Evolutionary conservation across 2,888 invertebrate species (phyloP).

Genomic region (Lissonota sp.): DNA sequence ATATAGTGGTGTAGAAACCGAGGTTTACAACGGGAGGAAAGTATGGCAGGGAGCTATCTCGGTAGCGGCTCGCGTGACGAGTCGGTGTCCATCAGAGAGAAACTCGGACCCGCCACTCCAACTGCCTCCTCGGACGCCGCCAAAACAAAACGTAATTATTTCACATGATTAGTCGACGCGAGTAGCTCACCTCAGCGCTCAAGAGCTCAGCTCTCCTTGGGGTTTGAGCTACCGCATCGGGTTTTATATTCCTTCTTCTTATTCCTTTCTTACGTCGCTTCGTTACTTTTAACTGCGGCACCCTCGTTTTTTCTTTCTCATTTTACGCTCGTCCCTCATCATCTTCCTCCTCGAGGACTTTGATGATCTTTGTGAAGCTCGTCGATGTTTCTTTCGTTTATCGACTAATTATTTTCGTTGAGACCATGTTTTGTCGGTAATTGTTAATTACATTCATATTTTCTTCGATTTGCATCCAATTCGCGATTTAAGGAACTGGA

Average conservation of each 20-base stretch:
- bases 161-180: constrained; percentile 79
- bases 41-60: constrained; percentile 25
- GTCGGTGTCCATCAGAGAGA: constrained; percentile 76
- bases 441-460: too few relatives aligned
- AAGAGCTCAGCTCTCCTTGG: neutral
- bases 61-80: constrained; percentile 77
- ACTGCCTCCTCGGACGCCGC: constrained; percentile 68
- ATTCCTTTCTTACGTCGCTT: constrained; percentile 31
- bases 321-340: constrained; percentile 2
- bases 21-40: neutral
- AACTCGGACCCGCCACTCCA: constrained; percentile 58
- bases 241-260: constrained; percentile 40
- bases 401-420: too few relatives aligned
- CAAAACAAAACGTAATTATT: constrained; percentile 82
- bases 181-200: constrained; percentile 55
- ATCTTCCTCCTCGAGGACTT: neutral
- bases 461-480: too few relatives aligned
- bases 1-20: neutral
- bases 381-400: too few relatives aligned
- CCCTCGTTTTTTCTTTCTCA: neutral
- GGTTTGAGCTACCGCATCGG: constrained; percentile 4
- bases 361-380: too few relatives aligned
- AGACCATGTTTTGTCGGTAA: too few relatives aligned
- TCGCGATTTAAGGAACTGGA: too few relatives aligned
- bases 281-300: constrained; percentile 15